phyloP scores from a whole-genome alignment of 2,888 invertebrate genomes.

The Meandrusa payeni region DNA sequence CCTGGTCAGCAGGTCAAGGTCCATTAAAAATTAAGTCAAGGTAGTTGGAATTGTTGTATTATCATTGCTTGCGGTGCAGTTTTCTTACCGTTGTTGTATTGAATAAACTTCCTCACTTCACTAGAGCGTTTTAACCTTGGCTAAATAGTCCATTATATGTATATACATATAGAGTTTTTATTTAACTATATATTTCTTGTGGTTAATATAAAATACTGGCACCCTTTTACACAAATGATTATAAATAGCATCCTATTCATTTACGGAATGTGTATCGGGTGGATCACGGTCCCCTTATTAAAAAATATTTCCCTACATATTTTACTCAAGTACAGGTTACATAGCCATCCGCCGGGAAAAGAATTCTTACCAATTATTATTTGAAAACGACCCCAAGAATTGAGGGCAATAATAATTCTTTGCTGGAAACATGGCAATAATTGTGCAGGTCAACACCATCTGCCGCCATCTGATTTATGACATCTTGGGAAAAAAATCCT shows the following conservation, averaged over 20 bases:
- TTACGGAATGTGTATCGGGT: neutral
- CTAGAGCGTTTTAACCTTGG: too few relatives aligned
- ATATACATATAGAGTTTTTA: too few relatives aligned
- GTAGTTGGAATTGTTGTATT: too few relatives aligned
- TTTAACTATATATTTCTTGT: too few relatives aligned
- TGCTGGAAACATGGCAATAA: constrained; percentile 69
- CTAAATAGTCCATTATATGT: too few relatives aligned
- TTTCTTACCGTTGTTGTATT: too few relatives aligned
- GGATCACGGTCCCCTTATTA: constrained; percentile 2
- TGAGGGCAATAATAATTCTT: constrained; percentile 63
- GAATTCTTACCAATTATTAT: constrained; percentile 37
- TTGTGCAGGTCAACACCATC: constrained; percentile 73
- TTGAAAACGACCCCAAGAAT: constrained; percentile 46
- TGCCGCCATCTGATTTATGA: constrained; percentile 73
- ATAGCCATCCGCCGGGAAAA: neutral
- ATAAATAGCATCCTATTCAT: neutral
- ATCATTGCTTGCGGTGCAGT: too few relatives aligned
- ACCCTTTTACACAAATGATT: too few relatives aligned
- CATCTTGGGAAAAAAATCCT: constrained; percentile 54
- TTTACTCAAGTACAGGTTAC: constrained; percentile 6
- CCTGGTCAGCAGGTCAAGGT: too few relatives aligned
- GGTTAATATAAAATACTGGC: too few relatives aligned
- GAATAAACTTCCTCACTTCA: too few relatives aligned
- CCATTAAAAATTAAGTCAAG: too few relatives aligned
- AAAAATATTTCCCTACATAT: constrained; percentile 8